Evolutionary conservation across 2,888 invertebrate species (phyloP).

Genomic region (Pedicia rivosa): DNA sequence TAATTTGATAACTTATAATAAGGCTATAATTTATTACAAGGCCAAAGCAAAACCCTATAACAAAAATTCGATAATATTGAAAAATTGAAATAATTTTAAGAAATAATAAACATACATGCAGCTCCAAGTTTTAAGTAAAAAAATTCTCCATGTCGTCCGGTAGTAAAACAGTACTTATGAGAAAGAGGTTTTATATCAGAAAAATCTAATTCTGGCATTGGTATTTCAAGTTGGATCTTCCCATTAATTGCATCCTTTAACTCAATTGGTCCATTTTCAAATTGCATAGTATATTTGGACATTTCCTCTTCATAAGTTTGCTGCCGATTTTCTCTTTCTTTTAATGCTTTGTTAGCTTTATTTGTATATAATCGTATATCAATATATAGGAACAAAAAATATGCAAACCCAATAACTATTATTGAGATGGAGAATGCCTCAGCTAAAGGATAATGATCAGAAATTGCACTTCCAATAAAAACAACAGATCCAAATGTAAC

Average conservation of each 20-base stretch:
- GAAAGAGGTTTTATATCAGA: constrained; percentile 29
- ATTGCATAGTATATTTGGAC: constrained; percentile 19
- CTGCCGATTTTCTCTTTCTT: constrained; percentile 28
- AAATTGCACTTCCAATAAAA: constrained; percentile 42
- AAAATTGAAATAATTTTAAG: neutral
- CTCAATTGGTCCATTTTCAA: constrained; percentile 7
- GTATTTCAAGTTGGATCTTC: constrained; percentile 21
- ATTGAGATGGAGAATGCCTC: constrained; percentile 44
- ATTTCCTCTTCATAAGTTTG: constrained; percentile 28
- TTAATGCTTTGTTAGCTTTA: constrained; percentile 32
- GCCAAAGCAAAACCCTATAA: constrained; percentile 65
- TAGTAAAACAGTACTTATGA: constrained; percentile 47
- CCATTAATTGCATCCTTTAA: constrained; percentile 17
- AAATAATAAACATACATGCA: constrained; percentile 35
- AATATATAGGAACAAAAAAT: constrained; percentile 41
- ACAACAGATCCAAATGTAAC: constrained; percentile 49
- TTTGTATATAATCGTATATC: constrained; percentile 44
- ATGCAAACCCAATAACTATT: constrained; percentile 39
- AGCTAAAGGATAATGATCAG: constrained; percentile 31
- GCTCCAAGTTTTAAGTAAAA: constrained; percentile 60
- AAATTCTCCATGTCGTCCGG: constrained; percentile 53
- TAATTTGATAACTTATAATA: constrained; percentile 49
- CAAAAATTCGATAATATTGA: constrained; percentile 9
- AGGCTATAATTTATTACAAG: constrained; percentile 60
- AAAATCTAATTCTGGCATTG: constrained; percentile 16